Evolutionary conservation across 1,140 invertebrate species (phyloP).

Genomic region (Sipha flava): DNA sequence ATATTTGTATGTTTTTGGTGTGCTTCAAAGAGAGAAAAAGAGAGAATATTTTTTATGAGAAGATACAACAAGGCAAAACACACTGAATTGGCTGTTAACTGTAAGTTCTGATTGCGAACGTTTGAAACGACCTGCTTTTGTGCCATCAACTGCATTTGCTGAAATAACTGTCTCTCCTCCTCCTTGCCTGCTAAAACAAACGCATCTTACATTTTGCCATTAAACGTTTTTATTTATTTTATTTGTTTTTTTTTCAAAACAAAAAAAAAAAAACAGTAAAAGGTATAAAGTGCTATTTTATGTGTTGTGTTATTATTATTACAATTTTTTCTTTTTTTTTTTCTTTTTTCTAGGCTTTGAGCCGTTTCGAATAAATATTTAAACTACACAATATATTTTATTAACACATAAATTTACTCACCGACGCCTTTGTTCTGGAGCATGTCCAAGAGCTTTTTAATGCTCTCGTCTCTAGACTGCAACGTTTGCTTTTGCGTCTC

Average conservation of each 20-base stretch:
- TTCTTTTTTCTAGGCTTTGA: background rate
- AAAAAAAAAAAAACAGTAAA: background rate
- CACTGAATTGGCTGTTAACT: conserved; percentile 33
- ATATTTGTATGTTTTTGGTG: background rate
- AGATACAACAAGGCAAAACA: conserved; percentile 33
- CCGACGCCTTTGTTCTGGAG: conserved; percentile 93
- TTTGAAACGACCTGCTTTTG: conserved; percentile 74
- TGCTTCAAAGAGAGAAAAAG: conserved; percentile 22
- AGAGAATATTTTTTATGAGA: conserved; percentile 18
- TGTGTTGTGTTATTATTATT: conserved; percentile 10
- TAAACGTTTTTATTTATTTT: background rate
- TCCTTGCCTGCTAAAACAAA: conserved; percentile 71
- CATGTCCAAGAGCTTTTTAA: conserved; percentile 98
- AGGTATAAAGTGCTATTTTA: background rate
- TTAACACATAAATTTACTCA: conserved; percentile 50
- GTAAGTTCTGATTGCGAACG: conserved; percentile 30
- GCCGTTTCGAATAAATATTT: background rate
- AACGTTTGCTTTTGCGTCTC: conserved; percentile 97
- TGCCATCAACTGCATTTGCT: conserved; percentile 90
- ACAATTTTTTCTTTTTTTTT: no score
- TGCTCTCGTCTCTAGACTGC: conserved; percentile 90
- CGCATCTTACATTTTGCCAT: conserved; percentile 26
- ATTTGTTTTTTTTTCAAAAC: background rate
- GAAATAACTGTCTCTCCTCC: conserved; percentile 88
- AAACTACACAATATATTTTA: background rate